Evolutionary conservation across 1,140 invertebrate genomes (phyloP).

Genomic region (Macrostomum lignano): DNA sequence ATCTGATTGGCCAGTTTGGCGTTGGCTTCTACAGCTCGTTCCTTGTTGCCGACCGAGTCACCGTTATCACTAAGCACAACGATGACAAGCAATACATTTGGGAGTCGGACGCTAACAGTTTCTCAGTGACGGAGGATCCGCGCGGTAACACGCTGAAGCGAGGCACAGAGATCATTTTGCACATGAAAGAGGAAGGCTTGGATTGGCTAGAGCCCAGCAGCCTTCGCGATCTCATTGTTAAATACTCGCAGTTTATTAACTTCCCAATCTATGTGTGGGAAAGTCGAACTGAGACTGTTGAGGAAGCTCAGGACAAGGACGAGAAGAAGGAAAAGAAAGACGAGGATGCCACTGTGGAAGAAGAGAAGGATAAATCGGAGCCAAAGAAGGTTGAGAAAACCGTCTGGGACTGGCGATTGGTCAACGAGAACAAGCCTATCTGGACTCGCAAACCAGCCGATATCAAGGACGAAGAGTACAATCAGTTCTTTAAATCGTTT

Average conservation of each 20-base stretch:
- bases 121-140: conserved; percentile 67
- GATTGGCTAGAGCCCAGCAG: conserved; percentile 83
- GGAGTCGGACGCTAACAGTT: conserved; percentile 59
- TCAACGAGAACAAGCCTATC: conserved; percentile 85
- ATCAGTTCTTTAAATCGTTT: conserved; percentile 67
- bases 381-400: conserved; percentile 88
- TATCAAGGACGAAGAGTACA: conserved; percentile 58
- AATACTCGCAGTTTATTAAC: conserved; percentile 98
- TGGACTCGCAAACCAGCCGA: conserved; percentile 68
- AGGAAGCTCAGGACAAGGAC: conserved; percentile 22
- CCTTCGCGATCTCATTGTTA: conserved; percentile 59
- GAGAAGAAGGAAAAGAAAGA: conserved; percentile 31
- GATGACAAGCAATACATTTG: conserved; percentile 74
- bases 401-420: conserved; percentile 72
- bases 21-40: conserved; percentile 93
- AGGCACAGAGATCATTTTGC: conserved; percentile 53
- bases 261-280: conserved; percentile 90
- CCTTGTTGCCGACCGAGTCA: conserved; percentile 27
- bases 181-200: conserved; percentile 78
- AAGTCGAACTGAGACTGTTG: conserved; percentile 40
- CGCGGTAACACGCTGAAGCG: conserved; percentile 58
- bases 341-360: conserved; percentile 48
- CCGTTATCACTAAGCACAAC: conserved; percentile 75
- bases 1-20: conserved; percentile 52
- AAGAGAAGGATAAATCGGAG: conserved; percentile 37